A percentile compares a stretch with the other conserved stretches of the same genome.
Evolutionary conservation across 2,797 vertebrate species (phyloP).

Genomic region (Melanotaenia trifasciata): DNA sequence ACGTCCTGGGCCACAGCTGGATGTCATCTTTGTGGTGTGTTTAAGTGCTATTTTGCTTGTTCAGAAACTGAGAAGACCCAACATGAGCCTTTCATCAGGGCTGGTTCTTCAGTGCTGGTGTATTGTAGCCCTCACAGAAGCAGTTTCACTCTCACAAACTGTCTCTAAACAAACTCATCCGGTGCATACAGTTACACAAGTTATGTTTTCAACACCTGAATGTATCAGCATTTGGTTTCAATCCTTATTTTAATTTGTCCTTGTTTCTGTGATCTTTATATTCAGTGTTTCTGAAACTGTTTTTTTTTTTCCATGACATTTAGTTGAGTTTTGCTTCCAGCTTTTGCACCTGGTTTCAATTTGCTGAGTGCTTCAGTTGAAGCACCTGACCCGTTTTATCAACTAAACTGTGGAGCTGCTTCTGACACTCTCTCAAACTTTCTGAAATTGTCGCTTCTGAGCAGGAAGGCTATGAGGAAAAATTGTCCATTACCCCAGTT

Average conservation of each 20-base stretch:
- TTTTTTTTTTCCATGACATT: neutral
- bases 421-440: neutral
- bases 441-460: neutral
- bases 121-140: no score
- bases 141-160: no score
- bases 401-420: neutral
- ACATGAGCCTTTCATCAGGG: no score
- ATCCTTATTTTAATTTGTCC: neutral
- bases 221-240: neutral
- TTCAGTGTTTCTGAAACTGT: neutral
- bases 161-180: no score
- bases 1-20: no score
- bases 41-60: no score
- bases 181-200: no score
- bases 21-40: no score
- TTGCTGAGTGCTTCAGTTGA: neutral
- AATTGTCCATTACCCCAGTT: neutral
- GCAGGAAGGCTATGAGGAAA: neutral
- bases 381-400: constrained; percentile 7
- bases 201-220: neutral
- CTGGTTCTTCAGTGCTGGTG: no score
- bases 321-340: neutral
- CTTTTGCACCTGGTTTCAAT: neutral
- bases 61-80: no score
- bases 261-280: neutral